Evolutionary conservation across 2,113 vertebrate species (phyloP), one percentile per base, ranked within the genome.

Genomic region (Trematomus loennbergii): DNA sequence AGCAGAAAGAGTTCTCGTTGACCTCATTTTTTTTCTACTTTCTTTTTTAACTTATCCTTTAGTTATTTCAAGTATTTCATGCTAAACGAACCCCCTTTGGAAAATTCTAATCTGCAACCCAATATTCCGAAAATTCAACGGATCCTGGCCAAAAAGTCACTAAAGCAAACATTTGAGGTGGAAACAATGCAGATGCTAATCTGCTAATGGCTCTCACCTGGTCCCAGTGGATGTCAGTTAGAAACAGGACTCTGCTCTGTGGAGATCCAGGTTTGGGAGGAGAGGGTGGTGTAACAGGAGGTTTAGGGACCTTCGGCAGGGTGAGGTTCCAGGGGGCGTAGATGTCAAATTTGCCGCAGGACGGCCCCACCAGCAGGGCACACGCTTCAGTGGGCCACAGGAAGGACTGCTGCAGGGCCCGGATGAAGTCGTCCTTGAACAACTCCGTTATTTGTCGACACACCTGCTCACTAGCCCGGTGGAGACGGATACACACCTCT

Each of bases 211-310:
- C 52, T 49, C 90, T 87, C 36, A 93, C 93, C 79, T 92, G 91
- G 87, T 99, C 97, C 97, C 96, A 99, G 91, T 99, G 97, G 79
- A 99, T 87, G 74, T 99, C 97, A 0, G 97, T 98, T 53, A 99
- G 94, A 89, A 98, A 98, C 17, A 99, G 95, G 33, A 99, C 63
- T 1, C 95, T 92, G 83, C 91, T 96, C 15, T 94, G 86, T 2
- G 96, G 96, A 0, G 96, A 94, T 0, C 96, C 95, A 0, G 96
- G 95, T 8, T 92, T 92, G 0, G 97, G 97, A 0, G 95, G 95
- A 0, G 9, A 29, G 0, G 95, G 97, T 0, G 97, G 96, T 3
- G 20, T 79, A 5, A 97, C 93, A 0, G 95, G 94, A 0, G 97
- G 97, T 77, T 99, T 98, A 0, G 97, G 96, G 10, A 88, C 71